phyloP scores from a whole-genome alignment of 2,888 invertebrate genomes.

The Torymus auratus region DNA sequence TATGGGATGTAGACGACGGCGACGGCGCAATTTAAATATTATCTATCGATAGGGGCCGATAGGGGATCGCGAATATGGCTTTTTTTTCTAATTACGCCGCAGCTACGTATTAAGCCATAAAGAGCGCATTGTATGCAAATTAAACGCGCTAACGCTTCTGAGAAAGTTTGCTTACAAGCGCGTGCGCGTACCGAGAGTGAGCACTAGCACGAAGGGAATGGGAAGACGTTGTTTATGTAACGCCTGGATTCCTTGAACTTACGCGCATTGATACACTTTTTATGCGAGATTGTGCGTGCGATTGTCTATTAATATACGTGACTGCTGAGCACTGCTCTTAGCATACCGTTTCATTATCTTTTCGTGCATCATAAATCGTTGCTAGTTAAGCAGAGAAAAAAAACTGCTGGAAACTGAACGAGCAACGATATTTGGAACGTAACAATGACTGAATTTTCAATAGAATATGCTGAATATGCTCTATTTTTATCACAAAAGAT shows the following conservation, averaged over 20 bases:
- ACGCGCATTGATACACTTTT: conserved; percentile 14
- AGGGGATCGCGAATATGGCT: not conserved
- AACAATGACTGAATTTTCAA: too few species aligned
- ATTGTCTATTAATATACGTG: conserved; percentile 8
- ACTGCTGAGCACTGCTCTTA: too few species aligned
- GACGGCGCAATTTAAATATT: conserved; percentile 2
- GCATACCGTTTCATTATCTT: too few species aligned
- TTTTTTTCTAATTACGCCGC: conserved; percentile 11
- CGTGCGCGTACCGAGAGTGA: not conserved
- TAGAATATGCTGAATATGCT: too few species aligned
- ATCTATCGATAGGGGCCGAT: conserved; percentile 33
- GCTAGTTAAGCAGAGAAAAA: too few species aligned
- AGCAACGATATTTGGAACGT: too few species aligned
- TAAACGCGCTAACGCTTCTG: conserved; percentile 17
- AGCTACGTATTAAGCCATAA: conserved; percentile 36
- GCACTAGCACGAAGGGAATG: not conserved
- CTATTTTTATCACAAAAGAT: too few species aligned
- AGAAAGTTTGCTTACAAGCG: conserved; percentile 22
- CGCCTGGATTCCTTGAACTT: not conserved
- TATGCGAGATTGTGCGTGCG: not conserved
- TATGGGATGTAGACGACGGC: too few species aligned
- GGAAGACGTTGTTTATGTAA: conserved; percentile 7
- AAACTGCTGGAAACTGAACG: too few species aligned
- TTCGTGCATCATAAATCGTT: too few species aligned
- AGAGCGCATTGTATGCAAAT: conserved; percentile 54